A percentile compares a stretch with the other conserved stretches of the same genome.
These are phyloP conservation scores for Orthosia gracilis DNA, from an alignment of 2,888 invertebrate species.

Conservation along the genomic window DNA sequence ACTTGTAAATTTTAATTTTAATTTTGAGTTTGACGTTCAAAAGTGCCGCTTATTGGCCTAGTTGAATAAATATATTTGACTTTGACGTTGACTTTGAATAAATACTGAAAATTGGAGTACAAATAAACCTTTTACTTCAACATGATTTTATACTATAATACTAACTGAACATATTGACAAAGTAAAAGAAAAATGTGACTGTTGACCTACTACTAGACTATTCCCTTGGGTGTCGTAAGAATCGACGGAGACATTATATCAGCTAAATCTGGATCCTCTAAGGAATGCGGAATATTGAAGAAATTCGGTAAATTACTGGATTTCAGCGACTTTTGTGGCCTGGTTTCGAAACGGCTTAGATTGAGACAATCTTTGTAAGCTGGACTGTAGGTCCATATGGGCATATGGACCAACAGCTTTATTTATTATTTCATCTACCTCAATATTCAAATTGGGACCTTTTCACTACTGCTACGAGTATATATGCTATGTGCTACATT, in stretches of 20 bases:
- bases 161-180: conserved; percentile 1
- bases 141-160: not conserved
- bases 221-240: conserved; percentile 34
- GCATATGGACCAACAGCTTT: no score
- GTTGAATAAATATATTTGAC: no score
- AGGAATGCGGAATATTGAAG: not conserved
- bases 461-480: no score
- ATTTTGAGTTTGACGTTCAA: no score
- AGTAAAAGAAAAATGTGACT: conserved; percentile 9
- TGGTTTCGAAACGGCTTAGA: not conserved
- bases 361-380: not conserved
- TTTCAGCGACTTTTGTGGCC: not conserved
- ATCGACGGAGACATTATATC: conserved; percentile 39
- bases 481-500: not conserved
- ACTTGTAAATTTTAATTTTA: no score
- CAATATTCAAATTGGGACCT: conserved; percentile 8
- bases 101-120: not conserved
- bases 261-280: conserved; percentile 41
- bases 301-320: conserved; percentile 7
- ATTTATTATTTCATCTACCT: not conserved
- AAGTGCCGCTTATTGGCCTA: no score
- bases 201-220: conserved; percentile 11
- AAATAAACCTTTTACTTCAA: not conserved
- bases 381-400: not conserved
- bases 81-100: no score